A percentile compares a stretch with the other conserved stretches of the same genome.
These are phyloP conservation scores for Agriotes lineatus DNA, from an alignment of 2,888 invertebrate genomes.

Conservation along the genomic window DNA sequence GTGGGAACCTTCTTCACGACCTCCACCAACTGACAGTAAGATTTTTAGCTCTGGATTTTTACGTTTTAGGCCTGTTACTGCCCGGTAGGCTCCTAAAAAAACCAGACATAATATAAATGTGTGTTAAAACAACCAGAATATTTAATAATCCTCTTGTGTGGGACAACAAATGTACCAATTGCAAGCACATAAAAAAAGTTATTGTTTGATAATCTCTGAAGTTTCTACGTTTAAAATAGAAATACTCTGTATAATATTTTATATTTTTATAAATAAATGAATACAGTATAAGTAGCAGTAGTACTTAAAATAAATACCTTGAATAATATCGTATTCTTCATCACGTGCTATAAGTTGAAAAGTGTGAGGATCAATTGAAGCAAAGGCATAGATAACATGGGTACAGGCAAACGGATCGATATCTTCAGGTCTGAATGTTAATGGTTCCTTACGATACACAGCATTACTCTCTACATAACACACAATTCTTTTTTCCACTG, in stretches of 20 bases:
- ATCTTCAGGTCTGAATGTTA: constrained; percentile 74
- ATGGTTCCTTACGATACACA: constrained; percentile 75
- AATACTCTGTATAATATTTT: too few relatives aligned
- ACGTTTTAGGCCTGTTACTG: constrained; percentile 76
- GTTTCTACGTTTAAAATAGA: too few relatives aligned
- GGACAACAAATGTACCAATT: too few relatives aligned
- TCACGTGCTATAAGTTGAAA: constrained; percentile 74
- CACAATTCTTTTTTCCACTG: constrained; percentile 67
- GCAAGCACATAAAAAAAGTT: too few relatives aligned
- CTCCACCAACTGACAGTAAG: constrained; percentile 80
- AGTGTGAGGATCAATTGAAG: constrained; percentile 76
- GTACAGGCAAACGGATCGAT: constrained; percentile 78
- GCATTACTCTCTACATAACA: constrained; percentile 80
- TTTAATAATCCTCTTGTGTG: too few relatives aligned
- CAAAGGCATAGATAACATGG: constrained; percentile 81
- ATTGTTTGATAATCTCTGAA: too few relatives aligned
- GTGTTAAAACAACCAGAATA: too few relatives aligned
- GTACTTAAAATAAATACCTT: constrained; percentile 65
- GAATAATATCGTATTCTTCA: constrained; percentile 78
- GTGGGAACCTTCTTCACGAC: constrained; percentile 71
- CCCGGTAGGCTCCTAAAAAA: constrained; percentile 77
- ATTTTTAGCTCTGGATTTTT: constrained; percentile 77
- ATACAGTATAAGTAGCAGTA: neutral
- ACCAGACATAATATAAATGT: too few relatives aligned
- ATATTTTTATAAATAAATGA: neutral